Evolutionary conservation across 2,797 vertebrate genomes (phyloP), one percentile per base, ranked within the genome.

Genomic region (Micrastur ruficollis): DNA sequence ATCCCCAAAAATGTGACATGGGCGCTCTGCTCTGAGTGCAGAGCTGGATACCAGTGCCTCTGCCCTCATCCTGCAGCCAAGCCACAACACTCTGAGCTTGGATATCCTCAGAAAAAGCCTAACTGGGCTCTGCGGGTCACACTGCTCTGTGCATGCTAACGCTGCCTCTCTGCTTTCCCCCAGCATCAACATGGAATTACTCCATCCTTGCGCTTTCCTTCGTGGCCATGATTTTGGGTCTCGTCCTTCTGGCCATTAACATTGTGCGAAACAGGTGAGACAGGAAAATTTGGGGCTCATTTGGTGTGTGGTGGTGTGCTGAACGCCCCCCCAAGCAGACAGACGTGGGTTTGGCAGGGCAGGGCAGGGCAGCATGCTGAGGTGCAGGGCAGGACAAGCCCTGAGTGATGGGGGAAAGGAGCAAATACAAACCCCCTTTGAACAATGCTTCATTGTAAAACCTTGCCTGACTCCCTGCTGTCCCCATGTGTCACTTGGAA

Each of bases 121-220:
- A 49, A 7, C n/a, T 3, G 8, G 22, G 29, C 65, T 70, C 32
- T 40, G 11, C 9, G 4, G 29, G 19, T 49, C 36, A 26, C 26
- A 0, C 31, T 52, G 46, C 86, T 68, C 34, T 59, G 16, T 46
- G 23, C 27, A 12, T 6, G 10, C 73, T 93, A 52, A 94, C 1
- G 0, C 49, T 66, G 65, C 74, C 42, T 85, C 66, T 90, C 81
- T n/a, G 78, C 83, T 95, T 92, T 61, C 95, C 87, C 34, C 52
- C 96, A 99, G 99, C 98, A 0, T 97, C 98, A 19, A 68, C 96
- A 1, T 99, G 99, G 99, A 99, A 98, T 72, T 99, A 98, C 75
- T 98, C 98, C 1, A 90, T 99, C 68, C 97, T 99, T 40, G 98
- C 34, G 1, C 95, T 99, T 86, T 97, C 98, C 11, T 97, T 98